Evolutionary conservation across 2,113 vertebrate genomes (phyloP), one percentile per base, ranked within the genome.

Genomic region (Alexandromys fortis): DNA sequence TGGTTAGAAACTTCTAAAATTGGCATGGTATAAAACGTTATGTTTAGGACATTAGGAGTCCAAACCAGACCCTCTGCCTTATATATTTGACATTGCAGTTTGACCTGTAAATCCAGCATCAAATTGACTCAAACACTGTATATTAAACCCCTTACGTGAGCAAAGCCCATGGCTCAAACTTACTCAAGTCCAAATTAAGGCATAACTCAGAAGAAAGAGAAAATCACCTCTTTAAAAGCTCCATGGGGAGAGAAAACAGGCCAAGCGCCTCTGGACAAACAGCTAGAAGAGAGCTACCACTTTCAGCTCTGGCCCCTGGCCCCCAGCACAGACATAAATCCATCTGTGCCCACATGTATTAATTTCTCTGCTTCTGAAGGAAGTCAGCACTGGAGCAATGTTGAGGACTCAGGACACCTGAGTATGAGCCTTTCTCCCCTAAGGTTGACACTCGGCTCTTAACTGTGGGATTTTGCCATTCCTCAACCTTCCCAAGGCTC

Each of bases 131-230:
- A 94, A 93, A 85, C 58, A 45, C 58, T 94, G 90, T 89, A 77
- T 67, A 87, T 93, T 90, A 94, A 92, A 67, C 76, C 81, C 73
- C 90, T 92, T 95, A 90, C 30, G 4, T n/a, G 38, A 63, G 52
- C 91, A 91, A 72, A 94, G 72, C 70, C 13, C 49, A n/a, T 93
- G 87, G 68, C 72, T 95, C 77, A 12, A 1, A 35, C 86, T 94
- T 94, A 96, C 88, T 93, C 88, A 95, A 97, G 94, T 95, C 94
- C 94, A 93, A 97, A 96, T 95, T 85, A 96, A 96, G 67, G 83
- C 61, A 82, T 95, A 92, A 91, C 78, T 76, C 83, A 86, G 88
- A 97, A 94, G 95, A 95, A 89, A 96, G 83, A 96, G 83, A 95
- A 92, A 95, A 95, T 91, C 67, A 90, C 30, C 81, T 95, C 93